phyloP scores from a whole-genome alignment of 2,113 vertebrate species.

The Protobothrops mucrosquamatus region DNA sequence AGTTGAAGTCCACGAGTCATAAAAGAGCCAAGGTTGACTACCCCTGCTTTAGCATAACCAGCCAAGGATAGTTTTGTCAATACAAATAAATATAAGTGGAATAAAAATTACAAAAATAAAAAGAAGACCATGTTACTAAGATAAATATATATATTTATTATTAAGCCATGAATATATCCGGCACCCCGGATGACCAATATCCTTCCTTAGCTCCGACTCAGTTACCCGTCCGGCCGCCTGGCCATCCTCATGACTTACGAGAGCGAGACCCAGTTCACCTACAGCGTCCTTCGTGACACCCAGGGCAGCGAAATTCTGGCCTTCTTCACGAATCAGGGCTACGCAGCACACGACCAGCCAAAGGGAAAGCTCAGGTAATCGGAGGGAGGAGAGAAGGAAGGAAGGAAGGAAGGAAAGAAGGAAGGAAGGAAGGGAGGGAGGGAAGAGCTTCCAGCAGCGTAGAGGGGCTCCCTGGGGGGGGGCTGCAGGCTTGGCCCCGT shows the following conservation, averaged over 20 bases:
- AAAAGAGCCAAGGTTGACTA: too few species aligned
- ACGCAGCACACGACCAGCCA: conserved; percentile 60
- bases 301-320: conserved; percentile 47
- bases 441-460: background rate
- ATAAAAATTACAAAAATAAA: too few species aligned
- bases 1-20: too few species aligned
- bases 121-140: background rate
- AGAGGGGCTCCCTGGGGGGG: rapidly evolving
- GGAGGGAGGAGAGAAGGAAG: too few species aligned
- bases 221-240: conserved; percentile 67
- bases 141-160: too few species aligned
- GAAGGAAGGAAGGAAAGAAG: too few species aligned
- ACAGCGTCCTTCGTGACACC: conserved; percentile 69
- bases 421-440: too few species aligned
- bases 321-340: conserved; percentile 64
- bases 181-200: background rate
- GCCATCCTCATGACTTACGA: conserved; percentile 65
- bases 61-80: background rate
- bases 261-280: conserved; percentile 55
- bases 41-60: background rate
- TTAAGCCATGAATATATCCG: background rate
- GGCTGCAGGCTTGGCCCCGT: rapidly evolving
- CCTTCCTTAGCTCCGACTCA: conserved; percentile 61
- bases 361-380: conserved; percentile 50
- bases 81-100: background rate